Evolutionary conservation across 1,140 invertebrate species (phyloP), one percentile per base, ranked within the genome.

Genomic region (Leptonema lineaticorne): DNA sequence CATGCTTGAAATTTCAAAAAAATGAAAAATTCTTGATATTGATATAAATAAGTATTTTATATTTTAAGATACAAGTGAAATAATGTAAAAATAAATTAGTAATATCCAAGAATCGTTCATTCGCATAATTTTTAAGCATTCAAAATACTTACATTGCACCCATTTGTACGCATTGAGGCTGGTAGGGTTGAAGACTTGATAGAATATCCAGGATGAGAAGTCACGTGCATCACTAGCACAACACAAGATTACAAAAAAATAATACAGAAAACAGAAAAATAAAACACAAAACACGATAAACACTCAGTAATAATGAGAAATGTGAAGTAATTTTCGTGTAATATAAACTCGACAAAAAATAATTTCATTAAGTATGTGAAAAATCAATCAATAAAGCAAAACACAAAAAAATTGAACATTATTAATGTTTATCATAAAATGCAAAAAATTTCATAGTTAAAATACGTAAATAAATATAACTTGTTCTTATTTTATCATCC

Each of bases 111-210:
- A 62, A 62, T 7, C 33, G n/a, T 62, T 20, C 28, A 29, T 64
- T 64, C 26, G 62, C 4, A 20, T 20, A 16, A 16, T 26, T 63
- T 28, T 6, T 18, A 50, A 50, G 45, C 62, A 1, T 27, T 26
- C n/a, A n/a, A 29, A 30, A 59, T 73, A 78, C 78, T 77, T 74
- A 79, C 74, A 48, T 75, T 72, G 50, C 58, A 72, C 53, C 64
- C 74, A 68, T 75, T 76, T 69, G 71, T 69, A 63, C 74, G 71
- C 67, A 84, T 83, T 67, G 82, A 81, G 70, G 85, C 85, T 72
- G 89, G 89, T 79, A 92, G 85, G 68, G 90, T 91, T 70, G 86
- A 86, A 71, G 88, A 87, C 82, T 89, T 90, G 76, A 90, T 85
- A 76, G 88, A 89, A 79, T 89, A 90, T 76, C 89, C 90, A 74